Evolutionary conservation across 2,113 vertebrate genomes (phyloP).

Genomic region (Dipodomys merriami): DNA sequence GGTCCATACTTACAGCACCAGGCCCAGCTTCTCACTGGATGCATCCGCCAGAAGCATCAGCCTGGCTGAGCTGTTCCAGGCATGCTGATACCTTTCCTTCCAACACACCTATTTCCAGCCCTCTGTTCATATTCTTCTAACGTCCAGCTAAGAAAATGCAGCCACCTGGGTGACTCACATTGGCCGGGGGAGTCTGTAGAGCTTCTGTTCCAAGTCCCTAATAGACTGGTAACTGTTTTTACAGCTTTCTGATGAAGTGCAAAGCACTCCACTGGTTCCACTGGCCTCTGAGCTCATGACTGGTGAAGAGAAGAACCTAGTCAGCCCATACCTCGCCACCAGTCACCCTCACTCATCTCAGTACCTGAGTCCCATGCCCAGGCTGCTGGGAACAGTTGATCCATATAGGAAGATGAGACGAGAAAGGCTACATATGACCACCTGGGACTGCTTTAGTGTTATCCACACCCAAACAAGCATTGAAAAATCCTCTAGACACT

Average conservation of each 20-base stretch:
- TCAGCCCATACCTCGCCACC: not conserved
- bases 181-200: not conserved
- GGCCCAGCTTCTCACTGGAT: not conserved
- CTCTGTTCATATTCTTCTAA: not conserved
- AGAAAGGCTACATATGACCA: not conserved
- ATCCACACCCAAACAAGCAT: not conserved
- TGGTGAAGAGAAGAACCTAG: not conserved
- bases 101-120: not conserved
- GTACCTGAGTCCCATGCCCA: not conserved
- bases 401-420: not conserved
- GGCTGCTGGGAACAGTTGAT: not conserved
- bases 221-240: conserved; percentile 41
- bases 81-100: not conserved
- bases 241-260: conserved; percentile 49
- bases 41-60: not conserved
- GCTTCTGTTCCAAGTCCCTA: conserved; percentile 23
- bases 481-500: not conserved
- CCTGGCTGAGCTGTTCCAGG: not conserved
- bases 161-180: not conserved
- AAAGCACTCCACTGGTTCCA: not conserved
- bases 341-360: not conserved
- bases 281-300: not conserved
- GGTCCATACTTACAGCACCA: not conserved
- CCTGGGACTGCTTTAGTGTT: not conserved
- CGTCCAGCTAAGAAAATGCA: not conserved